A percentile compares a stretch with the other conserved stretches of the same genome.
These are phyloP conservation scores for Chiroxiphia lanceolata DNA, from an alignment of 2,797 vertebrate species.

Conservation along the genomic window DNA sequence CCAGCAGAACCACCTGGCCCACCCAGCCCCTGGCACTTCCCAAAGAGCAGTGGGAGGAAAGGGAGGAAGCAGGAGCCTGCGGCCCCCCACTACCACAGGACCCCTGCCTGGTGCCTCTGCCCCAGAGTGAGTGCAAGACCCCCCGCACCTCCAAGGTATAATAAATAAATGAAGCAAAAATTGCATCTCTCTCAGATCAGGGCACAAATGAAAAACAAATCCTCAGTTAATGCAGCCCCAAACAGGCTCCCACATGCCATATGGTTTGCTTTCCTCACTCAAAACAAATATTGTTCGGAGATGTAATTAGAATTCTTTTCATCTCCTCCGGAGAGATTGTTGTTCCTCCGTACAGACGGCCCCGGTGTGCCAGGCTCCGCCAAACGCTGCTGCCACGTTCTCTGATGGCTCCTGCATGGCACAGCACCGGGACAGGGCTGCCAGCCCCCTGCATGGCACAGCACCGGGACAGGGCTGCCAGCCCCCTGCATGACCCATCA, in stretches of 20 bases:
- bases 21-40: rapidly evolving
- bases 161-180: not conserved
- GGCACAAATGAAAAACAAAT: constrained; percentile 9
- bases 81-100: rapidly evolving
- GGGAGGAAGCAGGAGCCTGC: not conserved
- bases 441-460: rapidly evolving
- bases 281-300: constrained; percentile 67
- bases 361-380: not conserved
- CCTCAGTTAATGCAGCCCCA: not conserved
- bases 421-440: not conserved
- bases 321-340: constrained; percentile 52
- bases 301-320: constrained; percentile 66
- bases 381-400: not conserved
- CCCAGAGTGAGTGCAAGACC: rapidly evolving
- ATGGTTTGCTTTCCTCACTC: constrained; percentile 46
- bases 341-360: not conserved
- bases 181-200: not conserved
- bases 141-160: rapidly evolving
- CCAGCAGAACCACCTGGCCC: rapidly evolving
- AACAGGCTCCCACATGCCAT: constrained; percentile 25
- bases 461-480: not conserved
- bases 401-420: rapidly evolving
- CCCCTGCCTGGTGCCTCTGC: not conserved
- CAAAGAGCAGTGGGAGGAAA: not conserved
- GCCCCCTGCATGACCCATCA: rapidly evolving